Base-by-base conservation (phyloP, 2,797 vertebrate genomes). In the Pagetopsis macropterus region DNA sequence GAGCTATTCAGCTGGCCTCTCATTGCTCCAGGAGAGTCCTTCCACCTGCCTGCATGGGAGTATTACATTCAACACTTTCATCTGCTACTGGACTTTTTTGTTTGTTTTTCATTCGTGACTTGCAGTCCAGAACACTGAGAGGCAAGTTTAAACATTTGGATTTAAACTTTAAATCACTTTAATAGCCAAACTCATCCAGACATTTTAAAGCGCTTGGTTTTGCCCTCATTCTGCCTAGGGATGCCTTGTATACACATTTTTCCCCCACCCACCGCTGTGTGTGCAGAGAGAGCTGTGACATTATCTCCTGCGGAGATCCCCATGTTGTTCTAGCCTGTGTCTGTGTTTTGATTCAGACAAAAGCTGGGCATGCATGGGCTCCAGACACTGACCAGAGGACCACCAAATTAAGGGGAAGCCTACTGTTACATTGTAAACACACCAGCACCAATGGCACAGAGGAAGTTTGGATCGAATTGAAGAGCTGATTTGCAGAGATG, bases 271-370 rank as follows among this genome's bases (percentile, higher is more conserved):
- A 74, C 73, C 71, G 10, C 84, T 82, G 74, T 89, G 86, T 79
- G 81, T 72, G 81, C 77, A 81, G 91, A 92, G 82, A 87, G 86
- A 87, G 89, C 91, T 87, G 84, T 91, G 90, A 89, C 90, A 92
- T 85, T 88, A 86, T 91, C 91, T 88, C 78, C 87, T 89, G 85
- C 73, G 75, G 89, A 89, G 79, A 89, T 88, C 87, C 81, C 87
- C 59, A n/a, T 93, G 92, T 94, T 94, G 84, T 89, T 92, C 81
- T 90, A 89, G 91, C 75, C 85, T 69, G 83, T 91, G 92, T 93
- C 92, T 94, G 93, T 93, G 91, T 94, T 95, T 95, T 93, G 91
- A 94, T 94, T 93, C 70, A 71, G 84, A 94, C 91, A 93, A 92
- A 92, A 87, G 88, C 88, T 74, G 85, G 81, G 79, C 86, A 86